phyloP scores from a whole-genome alignment of 2,797 vertebrate species.

The Naso thynnoides region DNA sequence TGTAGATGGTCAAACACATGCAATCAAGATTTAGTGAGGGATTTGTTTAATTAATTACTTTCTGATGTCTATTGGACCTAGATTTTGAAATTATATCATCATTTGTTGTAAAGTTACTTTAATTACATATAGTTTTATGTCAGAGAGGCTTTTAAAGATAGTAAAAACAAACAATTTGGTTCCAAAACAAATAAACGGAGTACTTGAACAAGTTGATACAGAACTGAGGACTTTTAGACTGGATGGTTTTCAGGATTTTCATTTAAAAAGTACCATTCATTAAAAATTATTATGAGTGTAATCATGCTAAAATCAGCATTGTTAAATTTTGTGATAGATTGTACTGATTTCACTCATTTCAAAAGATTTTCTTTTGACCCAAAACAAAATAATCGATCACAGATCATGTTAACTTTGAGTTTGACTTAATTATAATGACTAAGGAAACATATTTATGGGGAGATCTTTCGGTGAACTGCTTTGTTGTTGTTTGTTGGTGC shows the following conservation, averaged over 20 bases:
- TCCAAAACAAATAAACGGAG: not conserved
- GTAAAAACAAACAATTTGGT: too few species aligned
- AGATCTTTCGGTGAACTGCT: too few species aligned
- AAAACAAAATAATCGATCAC: not conserved
- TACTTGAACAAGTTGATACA: not conserved
- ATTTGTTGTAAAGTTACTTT: too few species aligned
- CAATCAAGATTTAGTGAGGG: not conserved
- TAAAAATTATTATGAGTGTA: too few species aligned
- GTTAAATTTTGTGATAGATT: not conserved
- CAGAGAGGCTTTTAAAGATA: too few species aligned
- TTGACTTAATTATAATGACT: not conserved
- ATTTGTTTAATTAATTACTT: not conserved
- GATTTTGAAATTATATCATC: not conserved
- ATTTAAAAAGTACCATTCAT: not conserved
- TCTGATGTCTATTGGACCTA: not conserved
- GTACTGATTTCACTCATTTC: not conserved
- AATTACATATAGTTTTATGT: too few species aligned
- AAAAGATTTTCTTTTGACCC: too few species aligned
- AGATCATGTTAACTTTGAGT: not conserved
- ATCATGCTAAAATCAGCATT: not conserved
- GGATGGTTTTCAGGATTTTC: not conserved
- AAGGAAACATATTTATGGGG: too few species aligned
- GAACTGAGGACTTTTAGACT: too few species aligned
- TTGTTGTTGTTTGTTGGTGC: too few species aligned
- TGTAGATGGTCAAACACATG: slow-evolving; percentile 29